Conservation (phyloP, 2,113 vertebrate genomes). For the Glareola pratincola region DNA sequence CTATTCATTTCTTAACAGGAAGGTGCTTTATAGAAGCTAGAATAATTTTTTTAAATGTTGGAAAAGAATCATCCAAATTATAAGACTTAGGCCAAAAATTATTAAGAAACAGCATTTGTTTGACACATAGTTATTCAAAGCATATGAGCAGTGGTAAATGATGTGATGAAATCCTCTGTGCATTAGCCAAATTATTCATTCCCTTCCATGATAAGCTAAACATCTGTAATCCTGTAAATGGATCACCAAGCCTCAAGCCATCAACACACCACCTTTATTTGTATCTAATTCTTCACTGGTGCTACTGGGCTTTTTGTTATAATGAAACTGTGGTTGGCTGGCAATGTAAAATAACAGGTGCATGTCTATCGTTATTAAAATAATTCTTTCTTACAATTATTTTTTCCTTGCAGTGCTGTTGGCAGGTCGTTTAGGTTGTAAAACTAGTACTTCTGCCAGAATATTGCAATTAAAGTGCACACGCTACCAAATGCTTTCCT, state of each 20-base stretch:
- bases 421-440: not conserved
- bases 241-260: not conserved
- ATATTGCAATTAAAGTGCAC: not conserved
- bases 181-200: not conserved
- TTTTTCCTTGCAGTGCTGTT: not conserved
- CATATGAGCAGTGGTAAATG: not conserved
- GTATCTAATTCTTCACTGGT: not conserved
- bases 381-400: conserved; percentile 12
- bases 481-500: not conserved
- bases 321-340: not conserved
- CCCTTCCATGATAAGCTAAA: not conserved
- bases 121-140: not conserved
- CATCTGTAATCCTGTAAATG: not conserved
- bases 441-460: not conserved
- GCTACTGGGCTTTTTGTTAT: not conserved
- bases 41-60: not conserved
- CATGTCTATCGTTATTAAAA: not conserved
- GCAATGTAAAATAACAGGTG: not conserved
- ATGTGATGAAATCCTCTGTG: not conserved
- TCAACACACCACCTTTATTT: not conserved
- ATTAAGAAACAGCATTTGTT: not conserved
- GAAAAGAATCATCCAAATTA: not conserved
- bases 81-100: not conserved
- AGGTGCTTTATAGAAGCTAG: not conserved
- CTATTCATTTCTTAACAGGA: not conserved